A percentile compares a stretch with the other conserved stretches of the same genome.
phyloP scores from a whole-genome alignment of 1,140 invertebrate genomes.

The Seison nebaliae region DNA sequence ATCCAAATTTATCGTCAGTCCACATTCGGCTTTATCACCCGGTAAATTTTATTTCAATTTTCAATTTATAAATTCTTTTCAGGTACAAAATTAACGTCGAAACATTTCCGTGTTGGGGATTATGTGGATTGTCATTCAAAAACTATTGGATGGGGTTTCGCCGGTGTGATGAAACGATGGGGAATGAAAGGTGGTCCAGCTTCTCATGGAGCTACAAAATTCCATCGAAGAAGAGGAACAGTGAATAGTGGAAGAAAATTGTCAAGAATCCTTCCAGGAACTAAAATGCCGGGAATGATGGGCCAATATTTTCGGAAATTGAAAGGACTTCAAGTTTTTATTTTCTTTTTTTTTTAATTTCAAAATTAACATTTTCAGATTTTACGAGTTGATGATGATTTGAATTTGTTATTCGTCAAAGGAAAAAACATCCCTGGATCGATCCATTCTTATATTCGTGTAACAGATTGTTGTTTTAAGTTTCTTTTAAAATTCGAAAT shows the following conservation, averaged over 20 bases:
- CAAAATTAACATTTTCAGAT: too few relatives aligned
- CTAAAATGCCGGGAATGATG: conserved; percentile 89
- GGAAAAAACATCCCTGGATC: conserved; percentile 53
- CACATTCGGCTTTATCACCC: conserved; percentile 53
- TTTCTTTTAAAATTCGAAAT: too few relatives aligned
- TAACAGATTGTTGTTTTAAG: conserved; percentile 52
- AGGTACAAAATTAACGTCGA: conserved; percentile 13
- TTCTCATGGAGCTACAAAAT: conserved; percentile 69
- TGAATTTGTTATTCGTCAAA: conserved; percentile 62
- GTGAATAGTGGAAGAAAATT: conserved; percentile 38
- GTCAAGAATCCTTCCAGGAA: conserved; percentile 33
- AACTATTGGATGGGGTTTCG: conserved; percentile 78
- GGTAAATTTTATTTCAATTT: too few relatives aligned
- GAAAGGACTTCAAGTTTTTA: conserved; percentile 43
- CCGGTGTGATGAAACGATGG: conserved; percentile 86
- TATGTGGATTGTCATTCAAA: conserved; percentile 60
- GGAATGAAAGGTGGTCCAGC: conserved; percentile 74
- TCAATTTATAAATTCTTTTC: too few relatives aligned
- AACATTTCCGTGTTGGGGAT: conserved; percentile 66
- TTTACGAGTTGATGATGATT: conserved; percentile 63
- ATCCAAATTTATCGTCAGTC: conserved; percentile 53
- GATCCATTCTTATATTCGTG: conserved; percentile 45
- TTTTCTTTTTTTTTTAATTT: conserved; percentile 27
- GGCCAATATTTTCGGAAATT: conserved; percentile 42
- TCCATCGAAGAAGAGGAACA: conserved; percentile 61